Conservation (phyloP, 2,113 vertebrate species). For the Orientallactaga bullata region DNA sequence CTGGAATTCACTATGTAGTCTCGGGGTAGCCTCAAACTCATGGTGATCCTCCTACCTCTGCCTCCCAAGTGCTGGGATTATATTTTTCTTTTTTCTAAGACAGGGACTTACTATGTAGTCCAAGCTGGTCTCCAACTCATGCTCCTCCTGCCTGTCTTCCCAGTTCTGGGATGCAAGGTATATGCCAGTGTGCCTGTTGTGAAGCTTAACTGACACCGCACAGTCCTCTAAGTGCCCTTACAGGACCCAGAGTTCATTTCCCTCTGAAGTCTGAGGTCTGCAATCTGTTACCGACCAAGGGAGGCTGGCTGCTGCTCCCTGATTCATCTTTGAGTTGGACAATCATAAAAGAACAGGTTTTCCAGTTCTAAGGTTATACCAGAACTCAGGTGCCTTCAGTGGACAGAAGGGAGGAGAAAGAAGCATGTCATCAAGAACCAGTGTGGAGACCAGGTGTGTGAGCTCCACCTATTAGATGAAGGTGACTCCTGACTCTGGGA, state of each 20-base stretch:
- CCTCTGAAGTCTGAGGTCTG: background rate
- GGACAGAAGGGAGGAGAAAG: background rate
- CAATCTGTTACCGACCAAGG: background rate
- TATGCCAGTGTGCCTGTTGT: background rate
- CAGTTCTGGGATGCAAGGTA: background rate
- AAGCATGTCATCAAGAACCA: background rate
- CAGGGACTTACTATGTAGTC: too few relatives aligned
- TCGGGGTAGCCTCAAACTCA: too few relatives aligned
- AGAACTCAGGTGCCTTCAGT: background rate
- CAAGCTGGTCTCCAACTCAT: too few relatives aligned
- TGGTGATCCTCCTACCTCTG: too few relatives aligned
- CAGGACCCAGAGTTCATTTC: conserved; percentile 12
- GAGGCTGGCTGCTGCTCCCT: background rate
- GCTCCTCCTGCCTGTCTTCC: too few relatives aligned
- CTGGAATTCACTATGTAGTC: too few relatives aligned
- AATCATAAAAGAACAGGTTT: background rate
- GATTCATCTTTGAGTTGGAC: background rate
- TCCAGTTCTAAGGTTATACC: background rate
- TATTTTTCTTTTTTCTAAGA: too few relatives aligned
- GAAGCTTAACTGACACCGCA: background rate
- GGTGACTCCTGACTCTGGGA: background rate
- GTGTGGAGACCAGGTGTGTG: background rate
- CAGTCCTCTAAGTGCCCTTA: background rate
- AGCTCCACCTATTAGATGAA: background rate
- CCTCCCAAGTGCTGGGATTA: too few relatives aligned